phyloP scores from a whole-genome alignment of 2,888 invertebrate genomes.

The Prosopocoilus inquinatus region DNA sequence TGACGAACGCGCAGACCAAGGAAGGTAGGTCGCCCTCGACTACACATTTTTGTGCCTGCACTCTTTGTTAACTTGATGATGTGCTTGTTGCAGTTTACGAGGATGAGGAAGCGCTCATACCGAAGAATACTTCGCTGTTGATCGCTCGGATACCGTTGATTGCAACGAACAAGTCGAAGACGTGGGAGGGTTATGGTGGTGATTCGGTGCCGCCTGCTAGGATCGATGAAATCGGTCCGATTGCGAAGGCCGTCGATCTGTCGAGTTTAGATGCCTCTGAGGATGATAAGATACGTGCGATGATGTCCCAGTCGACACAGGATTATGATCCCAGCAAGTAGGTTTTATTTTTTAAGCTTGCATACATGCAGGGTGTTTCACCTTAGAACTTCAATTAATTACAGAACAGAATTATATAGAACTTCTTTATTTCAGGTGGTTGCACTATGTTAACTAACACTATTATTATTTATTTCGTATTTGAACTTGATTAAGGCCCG shows the following conservation, averaged over 20 bases:
- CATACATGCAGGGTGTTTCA: too few relatives aligned
- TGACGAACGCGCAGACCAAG: conserved; percentile 95
- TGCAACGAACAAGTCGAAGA: conserved; percentile 66
- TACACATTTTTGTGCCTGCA: background rate
- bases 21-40: conserved; percentile 70
- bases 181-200: conserved; percentile 63
- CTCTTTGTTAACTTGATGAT: background rate
- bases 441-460: too few relatives aligned
- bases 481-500: too few relatives aligned
- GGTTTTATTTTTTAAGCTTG: conserved; percentile 43
- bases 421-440: too few relatives aligned
- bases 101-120: conserved; percentile 87
- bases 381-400: too few relatives aligned
- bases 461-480: too few relatives aligned
- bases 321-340: conserved; percentile 98
- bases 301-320: conserved; percentile 95
- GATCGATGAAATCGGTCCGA: conserved; percentile 49
- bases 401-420: too few relatives aligned
- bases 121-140: conserved; percentile 95
- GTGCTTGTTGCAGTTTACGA: conserved; percentile 86
- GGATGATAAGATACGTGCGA: conserved; percentile 95
- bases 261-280: conserved; percentile 90
- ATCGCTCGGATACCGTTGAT: conserved; percentile 90
- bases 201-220: conserved; percentile 49
- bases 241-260: conserved; percentile 75